Percentiles rank a stretch among this genome's conserved stretches.
phyloP scores from a whole-genome alignment of 30 jellyfish, hydroid and myxozoan species.

The Turritopsis dohrnii region DNA sequence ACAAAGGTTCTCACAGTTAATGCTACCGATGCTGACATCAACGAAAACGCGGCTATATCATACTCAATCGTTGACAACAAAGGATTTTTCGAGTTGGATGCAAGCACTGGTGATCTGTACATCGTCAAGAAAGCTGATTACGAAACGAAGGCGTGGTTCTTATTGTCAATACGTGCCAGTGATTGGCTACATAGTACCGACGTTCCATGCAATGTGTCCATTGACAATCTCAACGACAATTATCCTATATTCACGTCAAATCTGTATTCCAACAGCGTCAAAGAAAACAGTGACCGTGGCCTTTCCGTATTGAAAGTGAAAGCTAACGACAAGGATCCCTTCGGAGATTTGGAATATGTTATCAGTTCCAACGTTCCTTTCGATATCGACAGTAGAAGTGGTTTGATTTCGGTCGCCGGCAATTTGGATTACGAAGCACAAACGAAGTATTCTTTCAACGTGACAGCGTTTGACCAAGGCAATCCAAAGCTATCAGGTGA shows the following conservation, averaged over 20 bases:
- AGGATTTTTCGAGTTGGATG: conserved; percentile 32
- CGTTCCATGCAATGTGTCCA: conserved; percentile 41
- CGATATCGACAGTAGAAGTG: conserved; percentile 58
- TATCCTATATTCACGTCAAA: conserved; percentile 41
- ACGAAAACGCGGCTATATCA: conserved; percentile 51
- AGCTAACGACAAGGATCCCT: conserved; percentile 85
- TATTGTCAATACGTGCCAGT: conserved; percentile 52
- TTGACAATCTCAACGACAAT: conserved; percentile 69
- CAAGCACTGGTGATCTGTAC: conserved; percentile 39
- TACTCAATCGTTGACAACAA: conserved; percentile 25
- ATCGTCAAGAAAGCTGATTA: conserved; percentile 48
- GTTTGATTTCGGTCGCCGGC: conserved; percentile 52
- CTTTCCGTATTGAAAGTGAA: conserved; percentile 45
- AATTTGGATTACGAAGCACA: conserved; percentile 59
- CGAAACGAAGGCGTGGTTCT: conserved; percentile 45
- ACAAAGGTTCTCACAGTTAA: conserved; percentile 20
- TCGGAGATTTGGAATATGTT: conserved; percentile 49
- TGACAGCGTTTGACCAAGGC: conserved; percentile 73
- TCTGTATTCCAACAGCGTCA: conserved; percentile 23
- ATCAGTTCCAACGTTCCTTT: conserved; percentile 38
- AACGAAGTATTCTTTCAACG: conserved; percentile 37
- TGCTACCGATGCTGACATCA: conserved; percentile 64
- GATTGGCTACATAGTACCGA: conserved; percentile 52
- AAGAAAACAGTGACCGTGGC: conserved; percentile 42
- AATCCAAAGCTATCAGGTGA: conserved; percentile 43